phyloP scores from a whole-genome alignment of 2,797 vertebrate genomes.

The Crypturellus tataupa region DNA sequence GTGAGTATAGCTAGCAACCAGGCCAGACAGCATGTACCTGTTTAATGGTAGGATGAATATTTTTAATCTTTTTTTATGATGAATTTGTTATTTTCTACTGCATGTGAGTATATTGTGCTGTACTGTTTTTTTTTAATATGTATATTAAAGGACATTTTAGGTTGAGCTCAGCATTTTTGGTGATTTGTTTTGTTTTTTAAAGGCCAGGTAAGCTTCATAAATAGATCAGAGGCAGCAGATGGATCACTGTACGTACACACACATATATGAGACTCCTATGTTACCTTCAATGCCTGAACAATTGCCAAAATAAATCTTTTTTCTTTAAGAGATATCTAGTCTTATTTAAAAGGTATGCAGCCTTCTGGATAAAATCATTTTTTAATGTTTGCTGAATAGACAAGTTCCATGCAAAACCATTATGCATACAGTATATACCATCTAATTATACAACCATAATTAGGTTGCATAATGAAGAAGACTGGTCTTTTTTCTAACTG shows the following conservation, averaged over 20 bases:
- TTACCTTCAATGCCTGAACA: neutral
- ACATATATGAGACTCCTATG: neutral
- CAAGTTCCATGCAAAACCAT: neutral
- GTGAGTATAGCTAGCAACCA: neutral
- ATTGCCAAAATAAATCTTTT: neutral
- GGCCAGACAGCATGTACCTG: neutral
- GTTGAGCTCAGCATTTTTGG: accelerated
- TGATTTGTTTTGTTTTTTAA: neutral
- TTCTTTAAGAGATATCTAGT: neutral
- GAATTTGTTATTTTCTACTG: neutral
- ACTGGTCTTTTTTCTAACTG: neutral
- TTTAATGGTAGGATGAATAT: neutral
- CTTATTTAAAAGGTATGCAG: neutral
- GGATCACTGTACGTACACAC: neutral
- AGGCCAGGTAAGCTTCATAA: neutral
- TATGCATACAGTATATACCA: neutral
- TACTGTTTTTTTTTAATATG: accelerated
- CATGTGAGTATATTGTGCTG: neutral
- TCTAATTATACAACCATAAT: neutral
- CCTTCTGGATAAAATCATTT: neutral
- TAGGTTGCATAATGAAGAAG: neutral
- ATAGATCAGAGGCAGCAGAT: neutral
- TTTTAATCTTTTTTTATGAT: neutral
- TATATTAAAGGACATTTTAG: neutral
- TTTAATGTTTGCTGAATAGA: no score